Evolutionary conservation across 2,888 invertebrate genomes (phyloP).

Genomic region (Mythimna lalbum): DNA sequence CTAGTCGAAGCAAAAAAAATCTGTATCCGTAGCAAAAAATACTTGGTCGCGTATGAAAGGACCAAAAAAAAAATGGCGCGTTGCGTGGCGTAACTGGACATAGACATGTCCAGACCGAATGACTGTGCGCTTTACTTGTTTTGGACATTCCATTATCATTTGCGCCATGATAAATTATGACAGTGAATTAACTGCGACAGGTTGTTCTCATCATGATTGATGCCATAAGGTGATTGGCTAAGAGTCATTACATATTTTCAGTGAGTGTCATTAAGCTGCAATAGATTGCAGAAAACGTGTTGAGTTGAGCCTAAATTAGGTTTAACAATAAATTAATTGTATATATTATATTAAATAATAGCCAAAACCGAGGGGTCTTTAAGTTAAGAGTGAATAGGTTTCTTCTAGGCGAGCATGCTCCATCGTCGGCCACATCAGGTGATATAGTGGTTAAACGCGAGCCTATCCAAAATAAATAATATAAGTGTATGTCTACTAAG

Average conservation of each 20-base stretch:
- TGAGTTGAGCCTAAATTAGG: neutral
- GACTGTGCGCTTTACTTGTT: conserved; percentile 58
- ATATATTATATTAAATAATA: no score
- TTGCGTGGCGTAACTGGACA: conserved; percentile 33
- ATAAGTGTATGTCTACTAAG: no score
- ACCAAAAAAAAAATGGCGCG: conserved; percentile 33
- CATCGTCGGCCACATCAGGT: no score
- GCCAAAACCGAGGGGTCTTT: no score
- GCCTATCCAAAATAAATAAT: no score
- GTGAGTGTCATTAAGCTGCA: conserved; percentile 7
- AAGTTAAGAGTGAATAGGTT: no score
- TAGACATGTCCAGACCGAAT: conserved; percentile 42
- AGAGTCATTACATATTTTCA: conserved; percentile 3
- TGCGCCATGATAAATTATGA: conserved; percentile 52
- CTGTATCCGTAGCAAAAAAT: conserved; percentile 28
- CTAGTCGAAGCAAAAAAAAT: conserved; percentile 7
- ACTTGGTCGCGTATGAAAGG: conserved; percentile 21
- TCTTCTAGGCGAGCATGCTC: no score
- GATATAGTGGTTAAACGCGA: no score
- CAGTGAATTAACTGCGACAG: conserved; percentile 50
- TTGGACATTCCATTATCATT: conserved; percentile 54
- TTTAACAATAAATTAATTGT: no score
- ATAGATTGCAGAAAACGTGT: neutral
- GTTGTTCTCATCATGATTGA: conserved; percentile 43
- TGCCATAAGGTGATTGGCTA: conserved; percentile 26